A percentile compares a stretch with the other conserved stretches of the same genome.
Evolutionary conservation across 1,140 invertebrate genomes (phyloP).

Genomic region (Epicauta chinensis): DNA sequence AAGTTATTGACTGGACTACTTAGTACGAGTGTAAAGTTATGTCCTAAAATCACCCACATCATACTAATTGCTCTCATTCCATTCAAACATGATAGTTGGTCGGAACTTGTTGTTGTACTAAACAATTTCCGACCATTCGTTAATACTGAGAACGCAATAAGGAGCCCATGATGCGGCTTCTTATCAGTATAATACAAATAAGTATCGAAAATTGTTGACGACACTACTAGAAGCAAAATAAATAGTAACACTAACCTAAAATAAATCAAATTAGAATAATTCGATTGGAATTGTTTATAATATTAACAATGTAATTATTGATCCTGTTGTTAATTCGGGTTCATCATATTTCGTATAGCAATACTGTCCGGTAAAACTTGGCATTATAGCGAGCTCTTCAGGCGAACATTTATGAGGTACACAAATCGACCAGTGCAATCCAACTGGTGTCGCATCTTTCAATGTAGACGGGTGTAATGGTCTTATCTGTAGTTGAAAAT

Average conservation of each 20-base stretch:
- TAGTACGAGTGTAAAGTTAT: conserved; percentile 37
- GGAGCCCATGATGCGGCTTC: too few relatives aligned
- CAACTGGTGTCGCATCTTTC: too few relatives aligned
- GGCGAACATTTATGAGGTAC: conserved; percentile 2
- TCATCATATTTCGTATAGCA: conserved; percentile 6
- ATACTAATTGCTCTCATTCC: conserved; percentile 51
- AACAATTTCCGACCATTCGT: conserved; percentile 19
- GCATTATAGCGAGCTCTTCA: not conserved
- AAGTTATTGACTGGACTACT: too few relatives aligned
- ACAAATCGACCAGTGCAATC: not conserved
- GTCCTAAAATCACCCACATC: conserved; percentile 59
- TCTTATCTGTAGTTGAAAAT: not conserved
- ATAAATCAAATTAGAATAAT: too few relatives aligned
- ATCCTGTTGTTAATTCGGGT: conserved; percentile 2
- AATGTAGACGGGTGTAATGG: too few relatives aligned
- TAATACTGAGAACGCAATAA: too few relatives aligned
- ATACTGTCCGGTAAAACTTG: not conserved
- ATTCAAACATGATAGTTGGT: conserved; percentile 46
- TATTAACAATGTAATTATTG: conserved; percentile 8
- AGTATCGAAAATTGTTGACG: too few relatives aligned
- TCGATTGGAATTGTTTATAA: too few relatives aligned
- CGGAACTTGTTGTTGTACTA: conserved; percentile 1
- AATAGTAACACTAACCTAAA: too few relatives aligned
- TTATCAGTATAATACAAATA: too few relatives aligned
- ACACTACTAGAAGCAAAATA: too few relatives aligned